Evolutionary conservation across 2,888 invertebrate genomes (phyloP).

Genomic region (Stenodera caucasica): DNA sequence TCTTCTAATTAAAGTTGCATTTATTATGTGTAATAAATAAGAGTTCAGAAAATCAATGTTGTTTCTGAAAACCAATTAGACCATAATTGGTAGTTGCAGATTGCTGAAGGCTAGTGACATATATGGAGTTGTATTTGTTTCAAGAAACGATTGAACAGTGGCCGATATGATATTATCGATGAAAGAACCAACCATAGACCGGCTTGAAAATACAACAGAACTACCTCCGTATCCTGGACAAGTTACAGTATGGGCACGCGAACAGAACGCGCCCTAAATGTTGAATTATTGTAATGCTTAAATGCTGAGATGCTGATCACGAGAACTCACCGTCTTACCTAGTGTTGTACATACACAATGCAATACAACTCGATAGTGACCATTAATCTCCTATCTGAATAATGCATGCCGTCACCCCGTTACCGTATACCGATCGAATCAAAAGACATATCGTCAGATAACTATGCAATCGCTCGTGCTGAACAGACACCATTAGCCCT

Average conservation of each 20-base stretch:
- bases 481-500: constrained; percentile 41
- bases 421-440: constrained; percentile 43
- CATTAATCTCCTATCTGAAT: constrained; percentile 47
- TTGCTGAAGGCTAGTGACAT: constrained; percentile 55
- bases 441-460: constrained; percentile 43
- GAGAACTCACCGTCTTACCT: constrained; percentile 36
- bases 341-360: constrained; percentile 39
- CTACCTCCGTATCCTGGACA: constrained; percentile 26
- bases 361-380: constrained; percentile 43
- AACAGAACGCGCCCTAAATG: constrained; percentile 34
- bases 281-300: too few species aligned
- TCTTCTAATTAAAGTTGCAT: constrained; percentile 46
- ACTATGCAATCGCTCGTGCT: constrained; percentile 42
- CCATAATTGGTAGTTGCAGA: constrained; percentile 57
- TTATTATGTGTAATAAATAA: constrained; percentile 52
- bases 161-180: constrained; percentile 52
- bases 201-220: constrained; percentile 28
- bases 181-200: constrained; percentile 40
- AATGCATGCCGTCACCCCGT: constrained; percentile 46
- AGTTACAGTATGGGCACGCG: constrained; percentile 32
- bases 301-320: constrained; percentile 31
- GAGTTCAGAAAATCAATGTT: constrained; percentile 55
- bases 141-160: constrained; percentile 54
- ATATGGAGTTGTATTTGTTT: constrained; percentile 57
- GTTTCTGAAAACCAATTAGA: constrained; percentile 58